A percentile compares a stretch with the other conserved stretches of the same genome.
These are phyloP conservation scores for Clunio marinus DNA, from an alignment of 2,888 invertebrate species.

Conservation along the genomic window DNA sequence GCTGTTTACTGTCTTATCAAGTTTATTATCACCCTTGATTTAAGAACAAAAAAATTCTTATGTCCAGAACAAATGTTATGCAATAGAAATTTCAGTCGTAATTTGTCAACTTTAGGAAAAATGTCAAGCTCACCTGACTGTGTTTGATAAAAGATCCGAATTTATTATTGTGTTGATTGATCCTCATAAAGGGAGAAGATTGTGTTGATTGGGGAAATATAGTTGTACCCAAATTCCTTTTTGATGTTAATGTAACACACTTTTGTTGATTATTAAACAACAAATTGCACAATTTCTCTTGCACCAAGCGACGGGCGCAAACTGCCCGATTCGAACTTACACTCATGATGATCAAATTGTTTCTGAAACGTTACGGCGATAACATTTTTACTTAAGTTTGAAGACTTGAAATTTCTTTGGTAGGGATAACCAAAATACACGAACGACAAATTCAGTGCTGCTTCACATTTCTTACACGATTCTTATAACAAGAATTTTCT, in stretches of 20 bases:
- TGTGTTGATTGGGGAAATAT: slow-evolving; percentile 24
- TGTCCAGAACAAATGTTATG: not conserved
- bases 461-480: no score
- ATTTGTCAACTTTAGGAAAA: slow-evolving; percentile 11
- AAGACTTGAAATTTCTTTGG: slow-evolving; percentile 11
- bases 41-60: not conserved
- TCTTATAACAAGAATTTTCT: no score
- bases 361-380: slow-evolving; percentile 54
- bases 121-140: slow-evolving; percentile 36
- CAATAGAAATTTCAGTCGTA: not conserved
- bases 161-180: slow-evolving; percentile 29
- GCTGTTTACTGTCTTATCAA: not conserved
- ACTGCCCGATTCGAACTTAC: slow-evolving; percentile 71
- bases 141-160: slow-evolving; percentile 38
- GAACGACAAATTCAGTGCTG: not conserved
- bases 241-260: slow-evolving; percentile 45
- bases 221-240: slow-evolving; percentile 35
- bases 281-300: slow-evolving; percentile 75
- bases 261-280: slow-evolving; percentile 62
- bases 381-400: slow-evolving; percentile 44
- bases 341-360: slow-evolving; percentile 78
- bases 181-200: slow-evolving; percentile 30
- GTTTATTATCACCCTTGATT: not conserved
- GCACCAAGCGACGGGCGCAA: slow-evolving; percentile 74
- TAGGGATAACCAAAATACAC: slow-evolving; percentile 17